Base-by-base conservation (phyloP, 2,888 invertebrate species). In the Neocrepidodera transversa region DNA sequence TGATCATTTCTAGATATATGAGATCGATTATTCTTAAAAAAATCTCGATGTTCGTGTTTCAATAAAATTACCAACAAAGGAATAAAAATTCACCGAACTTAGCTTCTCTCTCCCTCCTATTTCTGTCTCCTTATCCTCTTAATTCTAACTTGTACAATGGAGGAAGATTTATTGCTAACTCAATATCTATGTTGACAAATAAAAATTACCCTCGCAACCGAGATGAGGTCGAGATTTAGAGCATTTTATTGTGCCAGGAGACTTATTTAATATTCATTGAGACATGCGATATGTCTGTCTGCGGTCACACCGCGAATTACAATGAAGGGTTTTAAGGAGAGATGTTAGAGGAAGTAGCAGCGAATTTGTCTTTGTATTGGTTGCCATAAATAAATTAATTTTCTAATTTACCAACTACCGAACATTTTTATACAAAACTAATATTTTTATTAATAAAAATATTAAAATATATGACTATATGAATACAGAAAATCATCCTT, bases 171-270 rank as follows among this genome's bases (percentile, higher is more conserved):
- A 64, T 64, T 36, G 45, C 57, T 50, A 56, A 51, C 53, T 56
- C 58, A 55, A 60, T 62, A 60, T 58, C 48, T 11, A 62, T 51
- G 58, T 62, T 62, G 67, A 65, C 64, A 66, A 65, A 65, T 66
- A 67, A 64, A 67, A 67, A 67, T 67, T 63, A 66, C 65, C 59
- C 4, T 52, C 35, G 43, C 52, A 38, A 53, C 54, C 55, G 49
- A 50, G 32, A 51, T 36, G 57, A 56, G 47, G 58, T 38, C 28
- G 53, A 63, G 64, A 66, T 67, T 67, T 63, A 67, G 45, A 45
- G 57, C 60, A 56, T 66, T 62, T 64, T 66, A 59, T 54, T 54
- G 54, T 43, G 50, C 20, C 18, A 30, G 32, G 43, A 13, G 50
- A 26, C 23, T 54, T 54, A 54, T 54, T 59, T 54, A 36, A 59